These are phyloP conservation scores for Eristalis pertinax DNA, from an alignment of 2,888 invertebrate species.

Conservation along the genomic window DNA sequence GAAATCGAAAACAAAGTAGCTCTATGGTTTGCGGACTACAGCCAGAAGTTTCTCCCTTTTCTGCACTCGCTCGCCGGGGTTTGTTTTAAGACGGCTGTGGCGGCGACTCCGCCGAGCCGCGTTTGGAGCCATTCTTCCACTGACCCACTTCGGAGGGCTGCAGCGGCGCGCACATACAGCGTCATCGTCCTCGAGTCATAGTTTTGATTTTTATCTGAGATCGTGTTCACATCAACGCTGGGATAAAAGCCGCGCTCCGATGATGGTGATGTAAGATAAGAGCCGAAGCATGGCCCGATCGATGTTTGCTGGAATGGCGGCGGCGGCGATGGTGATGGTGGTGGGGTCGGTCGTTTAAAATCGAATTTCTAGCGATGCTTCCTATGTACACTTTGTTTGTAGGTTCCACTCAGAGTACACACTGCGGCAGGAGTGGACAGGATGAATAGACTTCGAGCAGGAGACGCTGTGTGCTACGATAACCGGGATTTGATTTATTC, in stretches of 20 bases:
- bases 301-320: conserved; percentile 13
- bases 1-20: conserved; percentile 64
- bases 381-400: conserved; percentile 38
- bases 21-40: background rate
- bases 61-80: conserved; percentile 15
- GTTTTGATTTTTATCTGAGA: conserved; percentile 69
- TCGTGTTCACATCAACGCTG: conserved; percentile 72
- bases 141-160: conserved; percentile 66
- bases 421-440: conserved; percentile 23
- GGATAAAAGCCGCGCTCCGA: conserved; percentile 66
- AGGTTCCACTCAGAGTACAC: background rate
- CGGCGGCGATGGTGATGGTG: background rate
- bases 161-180: conserved; percentile 9
- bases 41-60: conserved; percentile 57
- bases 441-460: conserved; percentile 4
- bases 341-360: conserved; percentile 36
- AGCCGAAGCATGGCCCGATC: conserved; percentile 48
- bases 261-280: conserved; percentile 72
- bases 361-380: conserved; percentile 67
- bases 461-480: conserved; percentile 19
- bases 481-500: conserved; percentile 71
- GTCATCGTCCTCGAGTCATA: conserved; percentile 67
- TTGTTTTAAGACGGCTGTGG: conserved; percentile 15
- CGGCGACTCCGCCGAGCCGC: conserved; percentile 5
- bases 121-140: conserved; percentile 58